Evolutionary conservation across 2,888 invertebrate genomes (phyloP).

Genomic region (Hydrotaea cyrtoneurina): DNA sequence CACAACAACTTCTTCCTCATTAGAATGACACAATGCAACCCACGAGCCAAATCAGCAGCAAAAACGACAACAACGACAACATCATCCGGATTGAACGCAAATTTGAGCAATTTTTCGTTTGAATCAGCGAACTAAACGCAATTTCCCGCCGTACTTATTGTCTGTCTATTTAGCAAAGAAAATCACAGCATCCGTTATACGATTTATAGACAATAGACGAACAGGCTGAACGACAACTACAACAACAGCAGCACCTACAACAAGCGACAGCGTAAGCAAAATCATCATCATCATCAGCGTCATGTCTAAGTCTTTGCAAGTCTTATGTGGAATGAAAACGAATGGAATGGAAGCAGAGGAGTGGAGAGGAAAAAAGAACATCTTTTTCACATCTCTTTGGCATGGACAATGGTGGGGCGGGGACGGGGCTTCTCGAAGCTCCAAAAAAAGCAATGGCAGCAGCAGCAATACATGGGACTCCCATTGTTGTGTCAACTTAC

Average conservation of each 20-base stretch:
- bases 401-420: not conserved
- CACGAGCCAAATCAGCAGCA: slow-evolving; percentile 56
- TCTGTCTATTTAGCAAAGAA: slow-evolving; percentile 38
- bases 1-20: slow-evolving; percentile 57
- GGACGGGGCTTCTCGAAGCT: slow-evolving; percentile 6
- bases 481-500: slow-evolving; percentile 68
- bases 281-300: not conserved
- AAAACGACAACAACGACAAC: not conserved
- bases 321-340: not conserved
- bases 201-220: slow-evolving; percentile 59
- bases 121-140: slow-evolving; percentile 37
- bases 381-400: slow-evolving; percentile 48
- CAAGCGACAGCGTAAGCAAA: not conserved
- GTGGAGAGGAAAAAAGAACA: slow-evolving; percentile 45
- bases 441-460: slow-evolving; percentile 36
- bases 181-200: slow-evolving; percentile 62
- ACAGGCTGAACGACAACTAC: slow-evolving; percentile 26
- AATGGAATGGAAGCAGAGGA: not conserved
- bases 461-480: slow-evolving; percentile 51
- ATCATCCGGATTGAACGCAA: slow-evolving; percentile 46
- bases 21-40: slow-evolving; percentile 51
- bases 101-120: slow-evolving; percentile 39
- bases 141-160: slow-evolving; percentile 44
- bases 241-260: slow-evolving; percentile 1
- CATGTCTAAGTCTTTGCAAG: not conserved